phyloP scores from a whole-genome alignment of 1,140 invertebrate genomes.

The Centruroides vittatus region DNA sequence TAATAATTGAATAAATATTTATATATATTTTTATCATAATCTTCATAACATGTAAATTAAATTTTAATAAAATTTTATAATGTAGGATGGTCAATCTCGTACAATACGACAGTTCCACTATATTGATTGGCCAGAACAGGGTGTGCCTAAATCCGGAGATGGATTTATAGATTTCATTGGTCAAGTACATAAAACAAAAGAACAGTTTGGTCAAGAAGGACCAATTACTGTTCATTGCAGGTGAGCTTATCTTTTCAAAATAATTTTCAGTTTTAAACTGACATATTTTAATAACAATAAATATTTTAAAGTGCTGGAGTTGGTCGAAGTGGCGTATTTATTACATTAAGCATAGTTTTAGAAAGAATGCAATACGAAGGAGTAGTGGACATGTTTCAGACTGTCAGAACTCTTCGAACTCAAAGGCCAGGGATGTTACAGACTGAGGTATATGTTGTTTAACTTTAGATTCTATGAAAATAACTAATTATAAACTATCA shows the following conservation, averaged over 20 bases:
- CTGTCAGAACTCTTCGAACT: conserved; percentile 90
- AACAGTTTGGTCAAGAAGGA: conserved; percentile 99
- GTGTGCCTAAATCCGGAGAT: conserved; percentile 93
- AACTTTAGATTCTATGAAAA: not conserved
- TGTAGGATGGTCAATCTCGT: conserved; percentile 78
- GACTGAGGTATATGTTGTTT: conserved; percentile 45
- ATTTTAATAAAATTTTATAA: no score
- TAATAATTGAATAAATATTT: conserved; percentile 17
- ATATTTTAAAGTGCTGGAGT: conserved; percentile 56
- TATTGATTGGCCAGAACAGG: conserved; percentile 93
- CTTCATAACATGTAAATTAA: no score
- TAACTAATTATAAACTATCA: not conserved
- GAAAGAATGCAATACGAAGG: conserved; percentile 98
- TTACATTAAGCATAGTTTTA: conserved; percentile 90
- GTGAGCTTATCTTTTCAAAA: conserved; percentile 28
- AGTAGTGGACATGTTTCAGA: conserved; percentile 98
- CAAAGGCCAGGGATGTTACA: conserved; percentile 98
- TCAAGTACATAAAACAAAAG: conserved; percentile 99
- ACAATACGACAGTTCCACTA: conserved; percentile 98
- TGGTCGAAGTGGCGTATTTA: conserved; percentile 94
- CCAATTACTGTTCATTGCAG: conserved; percentile 99
- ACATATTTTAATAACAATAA: not conserved
- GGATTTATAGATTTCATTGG: conserved; percentile 97
- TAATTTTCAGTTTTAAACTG: not conserved
- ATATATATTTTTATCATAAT: no score